These are phyloP conservation scores for Struthio camelus DNA, from an alignment of 2,113 vertebrate genomes.

Conservation along the genomic window DNA sequence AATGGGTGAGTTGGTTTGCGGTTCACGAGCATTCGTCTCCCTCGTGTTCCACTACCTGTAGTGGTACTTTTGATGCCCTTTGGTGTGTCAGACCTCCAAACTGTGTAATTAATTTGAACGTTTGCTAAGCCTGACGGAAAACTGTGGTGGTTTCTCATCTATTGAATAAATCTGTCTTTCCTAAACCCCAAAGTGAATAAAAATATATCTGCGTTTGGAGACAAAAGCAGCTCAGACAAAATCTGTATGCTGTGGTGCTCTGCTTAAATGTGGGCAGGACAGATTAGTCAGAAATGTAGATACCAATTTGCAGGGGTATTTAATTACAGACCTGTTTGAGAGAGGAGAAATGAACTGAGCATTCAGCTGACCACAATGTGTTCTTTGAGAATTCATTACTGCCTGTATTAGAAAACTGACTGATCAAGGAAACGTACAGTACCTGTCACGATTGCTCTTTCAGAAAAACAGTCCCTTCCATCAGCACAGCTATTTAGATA, in stretches of 20 bases:
- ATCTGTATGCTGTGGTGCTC: neutral
- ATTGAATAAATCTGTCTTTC: neutral
- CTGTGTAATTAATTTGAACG: conserved; percentile 15
- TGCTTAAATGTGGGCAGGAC: neutral
- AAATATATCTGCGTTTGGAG: neutral
- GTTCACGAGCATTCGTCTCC: neutral
- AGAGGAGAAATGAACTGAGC: neutral
- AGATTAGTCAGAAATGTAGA: conserved; percentile 38
- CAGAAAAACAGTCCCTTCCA: conserved; percentile 67
- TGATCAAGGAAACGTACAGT: conserved; percentile 47
- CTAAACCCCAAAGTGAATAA: neutral
- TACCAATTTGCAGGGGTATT: conserved; percentile 19
- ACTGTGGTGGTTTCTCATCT: neutral
- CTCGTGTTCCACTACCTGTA: neutral
- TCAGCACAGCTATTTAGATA: conserved; percentile 73
- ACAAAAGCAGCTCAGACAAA: neutral
- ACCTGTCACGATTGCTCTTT: conserved; percentile 67
- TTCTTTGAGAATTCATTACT: conserved; percentile 31
- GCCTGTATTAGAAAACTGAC: conserved; percentile 37
- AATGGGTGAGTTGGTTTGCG: neutral
- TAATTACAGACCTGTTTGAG: conserved; percentile 39
- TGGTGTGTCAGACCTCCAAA: neutral
- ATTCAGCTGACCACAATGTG: neutral
- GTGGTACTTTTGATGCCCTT: neutral
- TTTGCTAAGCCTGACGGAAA: neutral